Evolutionary conservation across 2,888 invertebrate genomes (phyloP).

Genomic region (Chironomus riparius): DNA sequence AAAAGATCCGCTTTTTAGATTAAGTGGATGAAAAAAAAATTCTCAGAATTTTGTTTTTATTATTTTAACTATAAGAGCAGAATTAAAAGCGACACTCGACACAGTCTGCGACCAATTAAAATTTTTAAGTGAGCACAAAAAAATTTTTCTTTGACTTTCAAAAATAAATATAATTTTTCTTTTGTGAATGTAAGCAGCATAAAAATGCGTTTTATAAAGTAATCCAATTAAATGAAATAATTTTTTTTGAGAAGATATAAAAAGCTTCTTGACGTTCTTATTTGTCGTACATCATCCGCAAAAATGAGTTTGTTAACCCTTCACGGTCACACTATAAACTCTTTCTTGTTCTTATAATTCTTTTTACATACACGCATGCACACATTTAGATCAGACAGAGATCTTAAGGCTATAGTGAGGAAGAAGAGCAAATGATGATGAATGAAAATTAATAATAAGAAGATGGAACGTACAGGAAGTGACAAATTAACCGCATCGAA

Average conservation of each 20-base stretch:
- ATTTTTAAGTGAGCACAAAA: neutral
- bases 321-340: constrained; percentile 8
- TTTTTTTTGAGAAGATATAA: neutral
- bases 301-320: constrained; percentile 25
- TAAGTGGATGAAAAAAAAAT: neutral
- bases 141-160: too few species aligned
- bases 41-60: constrained; percentile 4
- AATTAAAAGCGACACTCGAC: neutral
- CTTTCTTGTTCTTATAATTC: too few species aligned
- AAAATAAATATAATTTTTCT: neutral
- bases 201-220: neutral
- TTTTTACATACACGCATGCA: neutral
- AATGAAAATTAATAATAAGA: neutral
- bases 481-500: constrained; percentile 25
- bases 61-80: neutral
- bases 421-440: too few species aligned
- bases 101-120: constrained; percentile 24
- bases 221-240: neutral
- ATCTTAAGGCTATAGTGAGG: neutral
- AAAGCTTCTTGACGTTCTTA: neutral
- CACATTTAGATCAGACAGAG: neutral
- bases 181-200: neutral
- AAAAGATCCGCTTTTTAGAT: too few species aligned
- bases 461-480: constrained; percentile 12
- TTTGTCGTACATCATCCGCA: neutral